Conservation (phyloP, 2,113 vertebrate genomes). For the Callorhinus ursinus region DNA sequence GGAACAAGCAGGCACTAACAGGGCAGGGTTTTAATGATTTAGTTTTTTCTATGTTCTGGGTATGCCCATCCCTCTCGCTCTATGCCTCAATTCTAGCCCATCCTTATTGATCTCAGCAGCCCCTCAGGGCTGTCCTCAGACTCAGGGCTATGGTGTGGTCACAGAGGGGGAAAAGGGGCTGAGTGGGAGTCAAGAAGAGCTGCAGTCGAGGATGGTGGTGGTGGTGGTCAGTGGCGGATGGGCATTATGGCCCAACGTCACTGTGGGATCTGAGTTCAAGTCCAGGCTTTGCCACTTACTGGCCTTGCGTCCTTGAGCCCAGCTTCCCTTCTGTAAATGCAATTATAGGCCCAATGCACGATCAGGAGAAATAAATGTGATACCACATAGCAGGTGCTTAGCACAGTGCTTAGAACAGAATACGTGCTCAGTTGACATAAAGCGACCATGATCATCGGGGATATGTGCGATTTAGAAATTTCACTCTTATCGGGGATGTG, state of each 20-base stretch:
- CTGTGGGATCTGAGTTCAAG: not conserved
- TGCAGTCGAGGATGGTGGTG: not conserved
- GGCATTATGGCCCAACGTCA: not conserved
- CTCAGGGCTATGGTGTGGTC: too few species aligned
- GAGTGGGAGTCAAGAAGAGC: not conserved
- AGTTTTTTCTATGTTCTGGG: not conserved
- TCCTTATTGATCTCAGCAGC: not conserved
- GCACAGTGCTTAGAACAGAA: not conserved
- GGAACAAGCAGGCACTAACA: not conserved
- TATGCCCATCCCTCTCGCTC: not conserved
- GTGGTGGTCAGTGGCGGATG: accelerated
- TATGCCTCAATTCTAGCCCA: not conserved
- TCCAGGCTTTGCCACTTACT: not conserved
- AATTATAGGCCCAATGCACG: not conserved
- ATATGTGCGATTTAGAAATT: not conserved
- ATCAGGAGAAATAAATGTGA: not conserved
- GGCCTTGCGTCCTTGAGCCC: not conserved
- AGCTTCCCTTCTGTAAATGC: not conserved
- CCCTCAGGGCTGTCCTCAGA: not conserved
- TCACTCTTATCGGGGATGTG: not conserved
- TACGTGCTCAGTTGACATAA: not conserved
- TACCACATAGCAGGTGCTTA: not conserved
- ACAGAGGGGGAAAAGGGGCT: not conserved
- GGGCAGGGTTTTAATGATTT: not conserved
- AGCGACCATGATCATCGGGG: not conserved